Evolutionary conservation across 2,888 invertebrate genomes (phyloP).

Genomic region (Philereme vetulata): DNA sequence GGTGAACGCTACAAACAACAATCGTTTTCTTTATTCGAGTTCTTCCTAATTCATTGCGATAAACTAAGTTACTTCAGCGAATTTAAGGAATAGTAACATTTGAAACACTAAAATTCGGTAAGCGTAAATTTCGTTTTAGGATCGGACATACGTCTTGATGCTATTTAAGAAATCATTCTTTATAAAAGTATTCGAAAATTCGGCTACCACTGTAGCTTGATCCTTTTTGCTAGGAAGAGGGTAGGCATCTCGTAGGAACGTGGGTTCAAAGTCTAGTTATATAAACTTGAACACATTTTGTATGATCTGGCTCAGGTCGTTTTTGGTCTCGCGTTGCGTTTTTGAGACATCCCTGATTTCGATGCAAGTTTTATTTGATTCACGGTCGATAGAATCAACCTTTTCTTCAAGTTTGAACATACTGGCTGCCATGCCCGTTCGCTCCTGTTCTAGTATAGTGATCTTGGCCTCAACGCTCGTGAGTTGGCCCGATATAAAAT

Average conservation of each 20-base stretch:
- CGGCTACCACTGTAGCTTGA: not conserved
- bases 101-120: not conserved
- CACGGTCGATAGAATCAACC: not conserved
- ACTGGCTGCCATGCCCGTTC: no score
- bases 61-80: conserved; percentile 41
- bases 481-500: not conserved
- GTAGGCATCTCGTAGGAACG: not conserved
- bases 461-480: not conserved
- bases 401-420: no score
- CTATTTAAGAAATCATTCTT: not conserved
- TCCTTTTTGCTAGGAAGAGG: not conserved
- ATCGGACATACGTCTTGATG: not conserved
- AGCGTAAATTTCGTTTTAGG: not conserved
- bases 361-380: not conserved
- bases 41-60: conserved; percentile 43
- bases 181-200: no score
- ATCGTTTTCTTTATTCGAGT: conserved; percentile 41
- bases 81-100: conserved; percentile 7
- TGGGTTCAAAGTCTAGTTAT: not conserved
- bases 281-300: not conserved
- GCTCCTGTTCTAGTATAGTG: not conserved
- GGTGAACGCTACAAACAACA: not conserved
- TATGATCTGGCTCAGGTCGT: not conserved
- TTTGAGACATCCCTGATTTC: not conserved
- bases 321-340: not conserved